Conservation (phyloP, 23 tunicate species). For the Trididemnum nubilum region DNA sequence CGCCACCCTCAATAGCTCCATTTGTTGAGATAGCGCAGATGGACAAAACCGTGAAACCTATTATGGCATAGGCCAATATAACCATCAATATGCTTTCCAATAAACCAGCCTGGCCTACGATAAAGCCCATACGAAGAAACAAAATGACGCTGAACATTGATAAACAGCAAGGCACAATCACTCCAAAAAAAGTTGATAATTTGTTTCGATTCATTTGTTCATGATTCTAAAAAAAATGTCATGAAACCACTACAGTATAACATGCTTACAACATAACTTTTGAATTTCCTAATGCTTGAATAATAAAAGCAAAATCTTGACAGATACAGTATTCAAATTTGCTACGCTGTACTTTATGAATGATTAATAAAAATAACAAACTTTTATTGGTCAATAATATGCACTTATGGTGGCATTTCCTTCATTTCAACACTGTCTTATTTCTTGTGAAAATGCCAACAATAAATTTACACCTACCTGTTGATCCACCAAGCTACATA, state of each 20-base stretch:
- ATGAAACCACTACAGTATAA: too few relatives aligned
- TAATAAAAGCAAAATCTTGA: not conserved
- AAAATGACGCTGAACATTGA: slow-evolving; percentile 99
- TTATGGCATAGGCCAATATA: slow-evolving; percentile 75
- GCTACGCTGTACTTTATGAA: too few relatives aligned
- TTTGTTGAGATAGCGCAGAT: slow-evolving; percentile 98
- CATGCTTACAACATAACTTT: not conserved
- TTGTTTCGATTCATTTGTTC: slow-evolving; percentile 30
- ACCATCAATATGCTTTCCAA: slow-evolving; percentile 69
- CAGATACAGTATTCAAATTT: not conserved
- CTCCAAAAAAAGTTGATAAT: slow-evolving; percentile 96
- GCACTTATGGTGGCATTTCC: too few relatives aligned
- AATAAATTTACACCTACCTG: too few relatives aligned
- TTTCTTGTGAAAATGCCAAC: too few relatives aligned
- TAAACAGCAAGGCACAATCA: slow-evolving; percentile 95
- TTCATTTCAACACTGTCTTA: too few relatives aligned
- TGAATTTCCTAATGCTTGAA: not conserved
- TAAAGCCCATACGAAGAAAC: slow-evolving; percentile 99
- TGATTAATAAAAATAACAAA: too few relatives aligned
- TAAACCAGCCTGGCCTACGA: slow-evolving; percentile 97
- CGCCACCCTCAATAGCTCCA: slow-evolving; percentile 99
- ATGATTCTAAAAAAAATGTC: slow-evolving; percentile 20
- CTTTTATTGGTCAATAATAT: too few relatives aligned
- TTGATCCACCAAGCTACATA: slow-evolving; percentile 8
- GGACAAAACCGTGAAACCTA: slow-evolving; percentile 88